Evolutionary conservation across 2,888 invertebrate genomes (phyloP).

Genomic region (Baronia brevicornis): DNA sequence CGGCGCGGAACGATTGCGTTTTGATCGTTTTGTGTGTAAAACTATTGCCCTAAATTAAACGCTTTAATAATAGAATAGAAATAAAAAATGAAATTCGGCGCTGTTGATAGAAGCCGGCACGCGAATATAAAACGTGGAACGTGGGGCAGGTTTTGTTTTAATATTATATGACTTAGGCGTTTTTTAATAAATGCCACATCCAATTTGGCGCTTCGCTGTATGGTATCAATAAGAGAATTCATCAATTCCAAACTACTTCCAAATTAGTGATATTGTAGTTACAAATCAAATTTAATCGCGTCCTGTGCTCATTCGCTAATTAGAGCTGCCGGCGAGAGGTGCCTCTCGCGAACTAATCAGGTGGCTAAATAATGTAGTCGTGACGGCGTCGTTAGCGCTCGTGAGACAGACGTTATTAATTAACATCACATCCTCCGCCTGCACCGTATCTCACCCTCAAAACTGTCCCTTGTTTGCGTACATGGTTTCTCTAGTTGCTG

Average conservation of each 20-base stretch:
- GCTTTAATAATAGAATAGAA: conserved; percentile 72
- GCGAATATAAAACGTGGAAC: conserved; percentile 33
- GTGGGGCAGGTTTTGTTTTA: conserved; percentile 34
- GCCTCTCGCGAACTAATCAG: conserved; percentile 67
- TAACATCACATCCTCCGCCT: conserved; percentile 58
- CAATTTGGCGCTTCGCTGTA: conserved; percentile 15
- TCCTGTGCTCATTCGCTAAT: conserved; percentile 56
- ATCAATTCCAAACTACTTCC: conserved; percentile 57
- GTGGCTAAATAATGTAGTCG: conserved; percentile 73
- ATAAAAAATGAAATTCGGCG: conserved; percentile 45
- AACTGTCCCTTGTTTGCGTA: conserved; percentile 20
- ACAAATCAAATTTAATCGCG: conserved; percentile 62
- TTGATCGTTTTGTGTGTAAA: conserved; percentile 71
- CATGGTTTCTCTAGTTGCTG: conserved; percentile 7
- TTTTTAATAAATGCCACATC: conserved; percentile 38
- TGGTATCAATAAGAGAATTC: conserved; percentile 42
- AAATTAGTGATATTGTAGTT: conserved; percentile 67
- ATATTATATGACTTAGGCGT: conserved; percentile 53
- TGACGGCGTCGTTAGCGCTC: conserved; percentile 69
- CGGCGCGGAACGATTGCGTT: conserved; percentile 63
- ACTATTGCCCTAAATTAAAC: conserved; percentile 73
- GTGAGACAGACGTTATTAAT: conserved; percentile 73
- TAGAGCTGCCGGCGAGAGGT: conserved; percentile 58
- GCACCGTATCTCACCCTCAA: conserved; percentile 23
- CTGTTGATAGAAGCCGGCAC: conserved; percentile 47